Base-by-base conservation (phyloP, 2,113 vertebrate species). In the Hydrolagus affinis region DNA sequence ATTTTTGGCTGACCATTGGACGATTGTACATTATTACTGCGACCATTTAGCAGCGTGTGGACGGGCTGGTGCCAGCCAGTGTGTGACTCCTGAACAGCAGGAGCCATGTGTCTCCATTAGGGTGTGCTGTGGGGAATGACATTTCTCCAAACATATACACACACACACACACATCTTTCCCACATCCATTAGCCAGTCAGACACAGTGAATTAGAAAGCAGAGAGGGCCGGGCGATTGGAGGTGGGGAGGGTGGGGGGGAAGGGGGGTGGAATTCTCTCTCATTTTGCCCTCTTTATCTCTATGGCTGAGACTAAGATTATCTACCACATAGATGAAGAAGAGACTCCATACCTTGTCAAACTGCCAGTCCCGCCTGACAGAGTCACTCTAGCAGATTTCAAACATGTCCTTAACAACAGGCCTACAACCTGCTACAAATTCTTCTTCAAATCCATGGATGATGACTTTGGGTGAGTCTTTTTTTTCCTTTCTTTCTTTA, bases 401-500 rank as follows among this genome's bases (percentile, higher is more conserved):
- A 98, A 98, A 94, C 95, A 95, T 95, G 97, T 98, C 91, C 97
- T 98, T 91, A 96, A 95, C 94, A 97, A 96, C 89, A 95, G 97
- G 85, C 96, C 97, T 8, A 94, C 94, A 91, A 95, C 95, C 87
- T 94, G 93, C 95, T 98, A 97, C 94, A 98, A 98, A 94, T 98
- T 98, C 93, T 98, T 97, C 94, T 98, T 98, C 93, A 98, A 98
- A 93, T 98, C 97, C 85, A 98, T 98, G 97, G 97, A 98, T 91
- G 96, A 97, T 94, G 97, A 98, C 94, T 98, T 98, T 89, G 96
- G 97, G 97, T 98, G 87, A 95, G 96, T 92, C 11, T 9, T 44
- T 6, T 44, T 6, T 44, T 44, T 44, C 4, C 4, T 44, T 44
- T 44, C 2, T 44, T 44, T 44, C 1, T 44, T 44, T 44, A 44